phyloP scores from a whole-genome alignment of 2,888 invertebrate genomes.

The Venusia cambrica region DNA sequence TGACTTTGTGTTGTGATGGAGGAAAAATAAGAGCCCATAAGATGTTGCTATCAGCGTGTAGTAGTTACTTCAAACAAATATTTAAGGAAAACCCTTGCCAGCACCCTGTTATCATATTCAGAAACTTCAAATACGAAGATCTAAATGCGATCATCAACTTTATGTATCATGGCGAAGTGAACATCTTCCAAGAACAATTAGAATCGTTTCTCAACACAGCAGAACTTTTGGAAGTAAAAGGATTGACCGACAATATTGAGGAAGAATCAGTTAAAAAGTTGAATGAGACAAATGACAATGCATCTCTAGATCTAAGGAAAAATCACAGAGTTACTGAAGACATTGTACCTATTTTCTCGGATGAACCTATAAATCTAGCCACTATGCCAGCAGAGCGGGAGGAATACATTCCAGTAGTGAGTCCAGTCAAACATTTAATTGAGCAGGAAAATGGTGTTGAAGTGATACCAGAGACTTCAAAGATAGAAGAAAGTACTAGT shows the following conservation, averaged over 20 bases:
- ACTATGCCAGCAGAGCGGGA: conserved; percentile 59
- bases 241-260: conserved; percentile 83
- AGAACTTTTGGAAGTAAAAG: conserved; percentile 88
- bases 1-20: conserved; percentile 92
- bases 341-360: conserved; percentile 50
- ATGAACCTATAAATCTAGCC: conserved; percentile 73
- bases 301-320: conserved; percentile 70
- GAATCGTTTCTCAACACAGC: conserved; percentile 90
- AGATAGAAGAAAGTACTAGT: conserved; percentile 44
- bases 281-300: conserved; percentile 55
- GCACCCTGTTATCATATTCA: conserved; percentile 90
- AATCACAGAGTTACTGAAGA: conserved; percentile 55
- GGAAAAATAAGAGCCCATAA: conserved; percentile 91
- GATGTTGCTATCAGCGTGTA: conserved; percentile 92
- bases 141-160: conserved; percentile 89
- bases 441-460: conserved; percentile 54
- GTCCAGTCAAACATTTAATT: conserved; percentile 30
- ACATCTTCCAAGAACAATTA: conserved; percentile 89
- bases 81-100: conserved; percentile 89
- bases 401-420: conserved; percentile 60
- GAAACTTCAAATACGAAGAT: conserved; percentile 89
- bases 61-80: conserved; percentile 87
- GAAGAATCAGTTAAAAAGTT: conserved; percentile 63
- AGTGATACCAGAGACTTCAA: conserved; percentile 41
- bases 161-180: conserved; percentile 92